Evolutionary conservation across 2,888 invertebrate species (phyloP), one percentile per base, ranked within the genome.

Genomic region (Onchidella celtica): DNA sequence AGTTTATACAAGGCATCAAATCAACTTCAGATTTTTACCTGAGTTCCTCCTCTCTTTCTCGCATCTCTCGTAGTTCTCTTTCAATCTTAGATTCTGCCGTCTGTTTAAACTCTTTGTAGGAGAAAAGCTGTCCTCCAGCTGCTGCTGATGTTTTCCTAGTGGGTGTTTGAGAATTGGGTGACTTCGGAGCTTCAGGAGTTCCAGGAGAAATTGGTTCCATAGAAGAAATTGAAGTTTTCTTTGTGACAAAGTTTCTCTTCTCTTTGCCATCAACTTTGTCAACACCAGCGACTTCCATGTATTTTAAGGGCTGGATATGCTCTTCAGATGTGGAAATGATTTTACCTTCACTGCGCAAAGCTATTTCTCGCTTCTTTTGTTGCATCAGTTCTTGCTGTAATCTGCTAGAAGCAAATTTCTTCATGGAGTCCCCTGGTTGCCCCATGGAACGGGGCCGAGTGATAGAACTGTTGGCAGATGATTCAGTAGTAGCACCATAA

Each of bases 341-440:
- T 87, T 93, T 94, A 17, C 95, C 95, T 84, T 95, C 95, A 88
- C 95, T 95, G 87, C 95, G 95, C 88, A 97, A 95, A 91, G 97
- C 97, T 90, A 96, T 95, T 93, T 98, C 98, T 86, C 97, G 95
- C 90, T 96, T 96, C 77, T 96, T 96, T 83, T 97, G 97, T 94
- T 97, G 96, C 90, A 96, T 96, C 89, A 98, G 97, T 95, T 98
- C 97, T 91, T 96, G 95, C 94, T 97, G 97, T 93, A 98, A 97
- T 93, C 97, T 95, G 86, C 93, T 94, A 32, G 94, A 94, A 24
- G 95, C 94, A 90, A 92, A 87, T 77, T 90, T 89, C 85, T 91
- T 91, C 87, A 93, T 91, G n/a, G 87, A 87, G 63, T 47, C 38
- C 29, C 63, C 63, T 11, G 82, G 79, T 47, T 82, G 74, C 14